Conservation (phyloP, 2,888 invertebrate species). For the Drosophila anceps region DNA sequence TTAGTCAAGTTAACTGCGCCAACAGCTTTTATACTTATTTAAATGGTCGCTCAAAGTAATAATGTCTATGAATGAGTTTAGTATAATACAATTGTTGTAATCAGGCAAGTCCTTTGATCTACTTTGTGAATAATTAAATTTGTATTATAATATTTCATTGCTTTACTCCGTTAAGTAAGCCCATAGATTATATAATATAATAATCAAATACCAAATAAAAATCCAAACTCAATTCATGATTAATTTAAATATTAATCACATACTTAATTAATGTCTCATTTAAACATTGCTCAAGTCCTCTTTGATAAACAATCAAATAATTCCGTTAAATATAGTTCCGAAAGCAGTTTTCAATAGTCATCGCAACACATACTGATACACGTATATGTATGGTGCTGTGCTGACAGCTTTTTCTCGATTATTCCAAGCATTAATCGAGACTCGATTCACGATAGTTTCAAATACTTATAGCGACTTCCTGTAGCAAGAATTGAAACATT, state of each 20-base stretch:
- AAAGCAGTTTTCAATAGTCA: too few species aligned
- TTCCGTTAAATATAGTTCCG: too few species aligned
- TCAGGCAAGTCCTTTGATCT: not conserved
- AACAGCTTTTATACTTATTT: not conserved
- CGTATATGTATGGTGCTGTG: too few species aligned
- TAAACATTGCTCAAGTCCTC: not conserved
- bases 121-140: not conserved
- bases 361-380: too few species aligned
- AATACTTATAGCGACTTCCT: not conserved
- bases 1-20: not conserved
- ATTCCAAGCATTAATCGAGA: not conserved
- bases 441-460: not conserved
- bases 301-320: not conserved
- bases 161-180: not conserved
- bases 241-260: too few species aligned
- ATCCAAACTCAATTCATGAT: too few species aligned
- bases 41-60: not conserved
- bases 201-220: too few species aligned
- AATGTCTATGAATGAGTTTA: not conserved
- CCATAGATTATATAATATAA: too few species aligned
- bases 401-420: too few species aligned
- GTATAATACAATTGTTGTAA: not conserved
- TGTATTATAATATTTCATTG: not conserved
- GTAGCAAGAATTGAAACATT: not conserved
- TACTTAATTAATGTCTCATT: not conserved